A percentile compares a stretch with the other conserved stretches of the same genome.
Evolutionary conservation across 2,113 vertebrate species (phyloP).

Genomic region (Osmerus eperlanus): DNA sequence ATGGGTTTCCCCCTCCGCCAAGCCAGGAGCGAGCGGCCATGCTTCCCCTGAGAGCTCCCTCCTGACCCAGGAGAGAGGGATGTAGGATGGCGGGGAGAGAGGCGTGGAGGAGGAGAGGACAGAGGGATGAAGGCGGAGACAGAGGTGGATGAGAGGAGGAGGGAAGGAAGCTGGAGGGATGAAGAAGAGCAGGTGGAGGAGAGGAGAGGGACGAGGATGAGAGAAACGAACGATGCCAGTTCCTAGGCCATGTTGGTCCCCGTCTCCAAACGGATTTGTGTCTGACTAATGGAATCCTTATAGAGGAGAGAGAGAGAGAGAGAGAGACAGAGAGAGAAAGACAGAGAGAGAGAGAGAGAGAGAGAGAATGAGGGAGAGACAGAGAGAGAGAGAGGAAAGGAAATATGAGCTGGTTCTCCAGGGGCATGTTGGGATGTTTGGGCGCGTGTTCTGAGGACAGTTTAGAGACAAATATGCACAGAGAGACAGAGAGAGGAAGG

Average conservation of each 20-base stretch:
- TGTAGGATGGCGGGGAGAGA: too few species aligned
- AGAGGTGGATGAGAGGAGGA: too few species aligned
- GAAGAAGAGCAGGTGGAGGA: neutral
- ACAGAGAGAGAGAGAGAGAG: conserved; percentile 7
- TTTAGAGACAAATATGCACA: neutral
- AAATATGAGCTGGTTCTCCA: neutral
- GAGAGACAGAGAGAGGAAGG: conserved; percentile 5
- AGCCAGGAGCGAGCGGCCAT: conserved; percentile 47
- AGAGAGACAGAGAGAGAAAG: conserved; percentile 11
- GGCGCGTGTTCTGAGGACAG: too few species aligned
- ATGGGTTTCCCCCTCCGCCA: conserved; percentile 43
- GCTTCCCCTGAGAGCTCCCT: too few species aligned
- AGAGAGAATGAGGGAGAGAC: conserved; percentile 1
- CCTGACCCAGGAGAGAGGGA: too few species aligned
- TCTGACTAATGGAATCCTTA: conserved; percentile 60
- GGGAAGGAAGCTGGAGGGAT: neutral
- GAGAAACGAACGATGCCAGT: neutral
- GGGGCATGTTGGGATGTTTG: neutral
- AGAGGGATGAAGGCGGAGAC: too few species aligned
- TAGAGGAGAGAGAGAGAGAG: neutral
- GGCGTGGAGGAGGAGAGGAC: too few species aligned
- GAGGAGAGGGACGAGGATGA: conserved; percentile 39
- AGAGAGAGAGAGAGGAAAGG: neutral
- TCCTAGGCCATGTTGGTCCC: conserved; percentile 27
- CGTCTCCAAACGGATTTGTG: conserved; percentile 64